Percentiles rank a stretch among this genome's conserved stretches.
Conservation (phyloP, 2,888 invertebrate species). For the Drosophila lutescens region DNA sequence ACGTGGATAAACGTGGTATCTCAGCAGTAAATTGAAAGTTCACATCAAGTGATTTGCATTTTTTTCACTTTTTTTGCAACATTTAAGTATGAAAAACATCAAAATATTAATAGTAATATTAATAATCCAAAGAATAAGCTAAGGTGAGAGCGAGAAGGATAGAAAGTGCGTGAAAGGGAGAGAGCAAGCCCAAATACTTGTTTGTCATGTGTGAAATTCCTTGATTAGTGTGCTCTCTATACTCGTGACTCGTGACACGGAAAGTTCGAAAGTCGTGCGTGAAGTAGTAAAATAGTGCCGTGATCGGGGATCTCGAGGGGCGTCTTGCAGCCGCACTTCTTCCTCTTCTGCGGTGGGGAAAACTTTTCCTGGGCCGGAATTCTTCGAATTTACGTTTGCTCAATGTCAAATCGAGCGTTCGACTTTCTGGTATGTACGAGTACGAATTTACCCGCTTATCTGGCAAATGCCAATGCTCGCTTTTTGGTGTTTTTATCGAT, state of each 20-base stretch:
- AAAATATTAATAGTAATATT: neutral
- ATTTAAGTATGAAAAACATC: conserved; percentile 10
- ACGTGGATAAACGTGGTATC: conserved; percentile 19
- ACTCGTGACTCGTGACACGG: conserved; percentile 18
- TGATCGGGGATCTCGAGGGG: conserved; percentile 25
- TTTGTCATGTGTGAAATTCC: conserved; percentile 77
- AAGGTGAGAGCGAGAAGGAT: neutral
- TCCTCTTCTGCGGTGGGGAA: conserved; percentile 16
- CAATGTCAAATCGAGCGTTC: conserved; percentile 77
- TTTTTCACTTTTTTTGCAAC: conserved; percentile 35
- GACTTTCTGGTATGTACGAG: conserved; percentile 69
- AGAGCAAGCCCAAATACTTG: conserved; percentile 52
- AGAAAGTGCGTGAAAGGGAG: conserved; percentile 4
- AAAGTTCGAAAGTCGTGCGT: conserved; percentile 39
- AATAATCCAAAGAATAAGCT: neutral
- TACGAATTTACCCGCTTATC: conserved; percentile 24
- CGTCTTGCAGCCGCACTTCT: conserved; percentile 1
- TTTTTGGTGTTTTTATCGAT: conserved; percentile 63
- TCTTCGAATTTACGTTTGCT: conserved; percentile 71
- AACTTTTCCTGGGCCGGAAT: conserved; percentile 62
- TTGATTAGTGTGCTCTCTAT: conserved; percentile 24
- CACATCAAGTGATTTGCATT: conserved; percentile 8
- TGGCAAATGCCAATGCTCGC: conserved; percentile 63
- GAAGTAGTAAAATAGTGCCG: conserved; percentile 10
- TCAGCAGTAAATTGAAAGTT: conserved; percentile 5